Evolutionary conservation across 2,113 vertebrate genomes (phyloP).

Genomic region (Notothenia coriiceps): DNA sequence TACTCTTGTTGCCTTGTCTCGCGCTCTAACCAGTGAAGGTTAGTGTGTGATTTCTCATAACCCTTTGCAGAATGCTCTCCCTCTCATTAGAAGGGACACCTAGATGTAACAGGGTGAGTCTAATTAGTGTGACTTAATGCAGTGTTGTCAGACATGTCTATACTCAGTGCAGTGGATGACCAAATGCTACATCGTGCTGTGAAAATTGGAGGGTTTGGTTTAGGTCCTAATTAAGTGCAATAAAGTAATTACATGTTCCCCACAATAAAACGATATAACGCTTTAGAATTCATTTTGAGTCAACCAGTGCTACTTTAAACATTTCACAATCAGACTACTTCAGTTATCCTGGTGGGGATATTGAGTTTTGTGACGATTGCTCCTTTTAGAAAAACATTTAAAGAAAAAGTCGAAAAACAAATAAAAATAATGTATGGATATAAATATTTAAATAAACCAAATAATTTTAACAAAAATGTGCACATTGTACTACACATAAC

Average conservation of each 20-base stretch:
- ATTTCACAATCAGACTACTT: too few species aligned
- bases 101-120: conserved; percentile 20
- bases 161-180: background rate
- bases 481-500: too few species aligned
- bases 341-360: too few species aligned
- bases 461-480: too few species aligned
- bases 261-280: too few species aligned
- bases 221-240: background rate
- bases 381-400: too few species aligned
- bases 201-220: background rate
- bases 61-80: conserved; percentile 29
- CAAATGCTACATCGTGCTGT: background rate
- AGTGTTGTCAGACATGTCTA: conserved; percentile 20
- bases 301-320: background rate
- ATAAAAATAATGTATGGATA: too few species aligned
- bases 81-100: conserved; percentile 35
- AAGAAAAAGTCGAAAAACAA: too few species aligned
- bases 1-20: conserved; percentile 17
- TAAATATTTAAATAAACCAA: too few species aligned
- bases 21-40: conserved; percentile 1
- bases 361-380: too few species aligned
- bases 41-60: conserved; percentile 34
- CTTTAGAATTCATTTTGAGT: conserved; percentile 1
- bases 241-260: too few species aligned
- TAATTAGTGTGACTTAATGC: conserved; percentile 43